phyloP scores from a whole-genome alignment of 2,113 vertebrate genomes.

The Halcyon senegalensis region DNA sequence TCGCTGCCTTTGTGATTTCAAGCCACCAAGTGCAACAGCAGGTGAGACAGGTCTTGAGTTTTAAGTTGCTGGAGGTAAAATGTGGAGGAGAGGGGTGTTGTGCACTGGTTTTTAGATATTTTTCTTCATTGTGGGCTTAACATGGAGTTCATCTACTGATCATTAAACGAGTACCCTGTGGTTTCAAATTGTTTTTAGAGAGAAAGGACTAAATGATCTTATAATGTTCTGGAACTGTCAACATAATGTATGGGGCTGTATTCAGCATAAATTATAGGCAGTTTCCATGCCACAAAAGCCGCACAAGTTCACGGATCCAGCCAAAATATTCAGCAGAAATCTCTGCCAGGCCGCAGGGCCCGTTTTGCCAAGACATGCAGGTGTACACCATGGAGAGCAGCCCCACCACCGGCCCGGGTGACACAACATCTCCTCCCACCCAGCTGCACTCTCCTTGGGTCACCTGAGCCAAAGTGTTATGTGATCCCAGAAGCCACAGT shows the following conservation, averaged over 20 bases:
- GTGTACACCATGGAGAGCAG: not conserved
- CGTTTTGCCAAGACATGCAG: conserved; percentile 35
- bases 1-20: not conserved
- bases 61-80: not conserved
- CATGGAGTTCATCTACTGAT: not conserved
- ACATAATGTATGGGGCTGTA: not conserved
- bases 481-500: not conserved
- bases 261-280: conserved; percentile 56
- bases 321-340: conserved; percentile 55
- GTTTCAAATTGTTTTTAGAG: not conserved
- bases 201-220: conserved; percentile 13
- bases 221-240: conserved; percentile 36
- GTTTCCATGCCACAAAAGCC: conserved; percentile 62
- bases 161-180: not conserved
- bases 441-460: not conserved
- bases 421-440: not conserved
- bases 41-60: not conserved
- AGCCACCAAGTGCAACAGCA: not conserved
- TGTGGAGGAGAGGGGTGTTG: not conserved
- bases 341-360: conserved; percentile 39
- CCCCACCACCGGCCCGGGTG: not conserved
- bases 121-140: not conserved
- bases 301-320: not conserved
- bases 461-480: not conserved
- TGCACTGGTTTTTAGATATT: fast-evolving